These are phyloP conservation scores for Yoshiicerus persimilis DNA, from an alignment of 1,140 invertebrate species.

Conservation along the genomic window DNA sequence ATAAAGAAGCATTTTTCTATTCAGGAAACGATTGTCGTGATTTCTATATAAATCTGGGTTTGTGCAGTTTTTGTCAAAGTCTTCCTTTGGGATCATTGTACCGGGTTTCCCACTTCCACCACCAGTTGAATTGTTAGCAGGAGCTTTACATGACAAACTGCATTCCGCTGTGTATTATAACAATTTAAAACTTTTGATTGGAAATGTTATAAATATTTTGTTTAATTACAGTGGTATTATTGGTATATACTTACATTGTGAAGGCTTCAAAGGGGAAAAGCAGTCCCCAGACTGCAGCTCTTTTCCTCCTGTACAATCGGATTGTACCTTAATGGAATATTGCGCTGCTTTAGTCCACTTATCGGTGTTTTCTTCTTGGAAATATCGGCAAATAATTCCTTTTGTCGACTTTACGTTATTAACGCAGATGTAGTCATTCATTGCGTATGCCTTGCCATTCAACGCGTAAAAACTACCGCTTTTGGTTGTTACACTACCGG, in stretches of 20 bases:
- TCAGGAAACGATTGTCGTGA: slow-evolving; percentile 31
- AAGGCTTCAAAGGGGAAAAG: neutral
- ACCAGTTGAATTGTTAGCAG: too few species aligned
- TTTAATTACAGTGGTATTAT: too few species aligned
- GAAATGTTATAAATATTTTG: too few species aligned
- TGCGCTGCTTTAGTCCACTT: neutral
- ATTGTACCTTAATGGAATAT: neutral
- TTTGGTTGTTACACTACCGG: neutral
- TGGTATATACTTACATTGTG: neutral
- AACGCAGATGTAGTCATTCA: neutral
- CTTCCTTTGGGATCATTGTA: neutral
- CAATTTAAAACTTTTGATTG: too few species aligned
- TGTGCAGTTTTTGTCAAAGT: slow-evolving; percentile 16
- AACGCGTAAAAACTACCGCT: neutral
- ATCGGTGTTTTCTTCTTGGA: neutral
- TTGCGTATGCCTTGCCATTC: neutral
- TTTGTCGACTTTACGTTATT: neutral
- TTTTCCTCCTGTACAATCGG: neutral
- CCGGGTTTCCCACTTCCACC: neutral
- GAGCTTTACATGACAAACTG: neutral
- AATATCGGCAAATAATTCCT: neutral
- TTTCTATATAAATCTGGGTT: slow-evolving; percentile 16
- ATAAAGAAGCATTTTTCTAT: slow-evolving; percentile 40
- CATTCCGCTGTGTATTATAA: neutral
- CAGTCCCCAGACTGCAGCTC: neutral